Evolutionary conservation across 2,888 invertebrate species (phyloP).

Genomic region (Patella pellucida): DNA sequence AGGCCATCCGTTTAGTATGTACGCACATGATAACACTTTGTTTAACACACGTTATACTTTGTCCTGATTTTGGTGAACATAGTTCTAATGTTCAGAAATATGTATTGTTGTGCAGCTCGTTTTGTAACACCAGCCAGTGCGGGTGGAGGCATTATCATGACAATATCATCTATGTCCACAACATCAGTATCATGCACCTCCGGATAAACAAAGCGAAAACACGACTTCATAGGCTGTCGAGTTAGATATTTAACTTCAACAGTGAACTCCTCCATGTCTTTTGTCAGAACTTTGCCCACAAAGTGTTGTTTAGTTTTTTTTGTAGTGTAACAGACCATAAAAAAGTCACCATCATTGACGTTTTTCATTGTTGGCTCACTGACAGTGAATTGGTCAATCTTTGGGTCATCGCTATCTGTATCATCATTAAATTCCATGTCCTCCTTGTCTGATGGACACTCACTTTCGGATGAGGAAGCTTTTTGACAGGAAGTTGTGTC

Average conservation of each 20-base stretch:
- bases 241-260: neutral
- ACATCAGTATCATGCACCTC: neutral
- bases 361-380: neutral
- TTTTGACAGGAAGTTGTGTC: neutral
- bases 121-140: neutral
- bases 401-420: neutral
- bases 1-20: too few relatives aligned
- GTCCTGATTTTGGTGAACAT: too few relatives aligned
- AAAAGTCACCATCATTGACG: neutral
- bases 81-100: neutral
- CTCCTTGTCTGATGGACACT: neutral
- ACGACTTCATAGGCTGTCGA: neutral
- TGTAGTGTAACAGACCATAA: neutral
- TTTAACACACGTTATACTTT: too few relatives aligned
- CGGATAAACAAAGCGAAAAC: neutral
- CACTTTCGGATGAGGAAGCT: neutral
- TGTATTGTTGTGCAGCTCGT: neutral
- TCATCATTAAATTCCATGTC: neutral
- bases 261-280: neutral
- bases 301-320: neutral
- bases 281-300: neutral
- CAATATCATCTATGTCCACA: neutral
- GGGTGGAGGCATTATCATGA: too few relatives aligned
- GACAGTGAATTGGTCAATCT: neutral
- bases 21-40: too few relatives aligned